These are phyloP conservation scores for Pedicia rivosa DNA, from an alignment of 2,888 invertebrate genomes.

Conservation along the genomic window DNA sequence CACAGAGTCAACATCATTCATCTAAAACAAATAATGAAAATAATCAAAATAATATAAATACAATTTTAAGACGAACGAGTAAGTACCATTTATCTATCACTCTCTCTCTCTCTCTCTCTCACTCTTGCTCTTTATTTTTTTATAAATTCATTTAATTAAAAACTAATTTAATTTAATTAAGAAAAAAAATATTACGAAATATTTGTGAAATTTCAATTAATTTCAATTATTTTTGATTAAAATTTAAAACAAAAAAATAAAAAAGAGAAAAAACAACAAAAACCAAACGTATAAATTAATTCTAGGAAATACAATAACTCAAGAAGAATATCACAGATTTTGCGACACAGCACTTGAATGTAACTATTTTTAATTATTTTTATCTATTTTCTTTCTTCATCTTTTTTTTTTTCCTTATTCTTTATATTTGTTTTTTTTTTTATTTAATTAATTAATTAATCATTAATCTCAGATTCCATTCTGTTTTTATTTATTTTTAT, in stretches of 20 bases:
- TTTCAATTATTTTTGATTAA: too few relatives aligned
- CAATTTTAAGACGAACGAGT: conserved; percentile 30
- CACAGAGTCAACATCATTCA: conserved; percentile 26
- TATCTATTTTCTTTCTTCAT: too few relatives aligned
- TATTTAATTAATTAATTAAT: too few relatives aligned
- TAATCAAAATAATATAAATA: conserved; percentile 16
- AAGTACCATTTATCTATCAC: too few relatives aligned
- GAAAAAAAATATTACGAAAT: too few relatives aligned
- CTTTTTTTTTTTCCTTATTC: too few relatives aligned
- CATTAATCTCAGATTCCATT: too few relatives aligned
- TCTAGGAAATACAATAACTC: conserved; percentile 35
- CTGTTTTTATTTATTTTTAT: too few relatives aligned
- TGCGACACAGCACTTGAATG: conserved; percentile 68
- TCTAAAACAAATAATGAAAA: conserved; percentile 19
- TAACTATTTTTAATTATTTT: conserved; percentile 24
- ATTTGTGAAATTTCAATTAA: too few relatives aligned
- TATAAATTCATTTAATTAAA: neutral
- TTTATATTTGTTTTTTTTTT: too few relatives aligned
- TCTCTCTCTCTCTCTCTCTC: too few relatives aligned
- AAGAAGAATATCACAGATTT: conserved; percentile 66
- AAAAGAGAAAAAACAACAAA: neutral
- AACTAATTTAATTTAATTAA: neutral
- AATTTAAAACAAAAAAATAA: conserved; percentile 2
- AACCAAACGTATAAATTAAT: conserved; percentile 3
- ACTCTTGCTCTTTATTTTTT: conserved; percentile 3